These are phyloP conservation scores for Numida meleagris DNA, from an alignment of 2,113 vertebrate genomes.

Conservation along the genomic window DNA sequence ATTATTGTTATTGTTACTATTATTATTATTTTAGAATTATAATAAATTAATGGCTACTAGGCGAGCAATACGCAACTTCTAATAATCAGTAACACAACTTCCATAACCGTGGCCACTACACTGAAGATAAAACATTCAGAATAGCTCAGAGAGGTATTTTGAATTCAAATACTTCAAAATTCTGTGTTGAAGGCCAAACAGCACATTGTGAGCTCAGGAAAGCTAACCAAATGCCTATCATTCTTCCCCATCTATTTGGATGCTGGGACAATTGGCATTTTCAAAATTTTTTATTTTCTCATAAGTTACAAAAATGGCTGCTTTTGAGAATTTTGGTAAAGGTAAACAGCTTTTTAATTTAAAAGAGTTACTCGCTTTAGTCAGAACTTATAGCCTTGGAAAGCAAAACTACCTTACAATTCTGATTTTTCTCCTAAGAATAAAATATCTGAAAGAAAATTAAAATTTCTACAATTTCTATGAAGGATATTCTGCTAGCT, in stretches of 20 bases:
- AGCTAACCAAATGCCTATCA: constrained; percentile 46
- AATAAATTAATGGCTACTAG: constrained; percentile 6
- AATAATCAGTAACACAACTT: constrained; percentile 44
- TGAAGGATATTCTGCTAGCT: not conserved
- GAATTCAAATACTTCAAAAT: constrained; percentile 35
- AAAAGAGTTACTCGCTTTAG: constrained; percentile 9
- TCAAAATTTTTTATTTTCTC: constrained; percentile 9
- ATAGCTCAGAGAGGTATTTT: constrained; percentile 36
- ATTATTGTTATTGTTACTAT: not conserved
- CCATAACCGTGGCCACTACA: not conserved
- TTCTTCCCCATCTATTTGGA: not conserved
- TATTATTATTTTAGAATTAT: not conserved
- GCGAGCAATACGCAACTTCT: constrained; percentile 12
- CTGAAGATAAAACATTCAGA: constrained; percentile 26
- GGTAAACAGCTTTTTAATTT: constrained; percentile 18
- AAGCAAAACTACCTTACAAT: not conserved
- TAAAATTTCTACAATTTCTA: not conserved
- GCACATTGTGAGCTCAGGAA: constrained; percentile 23
- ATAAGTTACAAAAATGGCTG: not conserved
- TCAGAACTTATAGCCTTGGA: not conserved
- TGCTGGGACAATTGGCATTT: constrained; percentile 2
- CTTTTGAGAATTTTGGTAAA: constrained; percentile 28
- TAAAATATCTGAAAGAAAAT: not conserved
- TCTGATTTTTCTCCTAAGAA: constrained; percentile 5
- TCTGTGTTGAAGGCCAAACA: constrained; percentile 33